Percentiles rank a stretch among this genome's conserved stretches.
phyloP scores from a whole-genome alignment of 2,113 vertebrate species.

The Lophius piscatorius region DNA sequence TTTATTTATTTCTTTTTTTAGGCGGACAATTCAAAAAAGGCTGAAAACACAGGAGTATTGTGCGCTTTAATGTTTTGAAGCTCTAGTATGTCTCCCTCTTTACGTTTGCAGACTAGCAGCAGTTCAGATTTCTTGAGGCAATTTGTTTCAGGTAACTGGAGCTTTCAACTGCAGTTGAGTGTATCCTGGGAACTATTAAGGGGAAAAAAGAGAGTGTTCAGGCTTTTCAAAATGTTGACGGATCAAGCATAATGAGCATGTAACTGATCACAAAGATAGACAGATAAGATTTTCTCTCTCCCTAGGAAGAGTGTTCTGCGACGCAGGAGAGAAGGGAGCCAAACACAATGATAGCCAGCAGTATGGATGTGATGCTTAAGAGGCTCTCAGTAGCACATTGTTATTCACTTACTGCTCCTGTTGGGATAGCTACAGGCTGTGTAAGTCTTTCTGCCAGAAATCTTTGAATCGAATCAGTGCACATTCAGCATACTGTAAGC shows the following conservation, averaged over 20 bases:
- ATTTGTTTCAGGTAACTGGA: constrained; percentile 86
- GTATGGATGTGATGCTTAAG: constrained; percentile 62
- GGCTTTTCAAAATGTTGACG: constrained; percentile 81
- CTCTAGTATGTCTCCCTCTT: constrained; percentile 70
- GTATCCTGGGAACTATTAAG: constrained; percentile 82
- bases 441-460: constrained; percentile 57
- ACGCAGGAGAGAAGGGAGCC: constrained; percentile 33
- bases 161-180: constrained; percentile 79
- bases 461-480: constrained; percentile 72
- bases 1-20: constrained; percentile 73
- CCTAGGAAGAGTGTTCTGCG: constrained; percentile 34
- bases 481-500: constrained; percentile 70
- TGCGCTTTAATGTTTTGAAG: constrained; percentile 78
- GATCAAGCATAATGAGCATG: constrained; percentile 78
- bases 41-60: constrained; percentile 78
- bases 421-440: constrained; percentile 73
- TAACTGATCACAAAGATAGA: constrained; percentile 79
- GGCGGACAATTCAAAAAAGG: constrained; percentile 76
- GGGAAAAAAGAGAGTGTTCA: constrained; percentile 65
- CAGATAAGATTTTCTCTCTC: constrained; percentile 60
- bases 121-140: constrained; percentile 81
- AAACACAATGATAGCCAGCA: constrained; percentile 57
- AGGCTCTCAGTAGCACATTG: constrained; percentile 60
- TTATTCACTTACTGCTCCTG: constrained; percentile 70
- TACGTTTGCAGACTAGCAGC: constrained; percentile 73